Evolutionary conservation across 2,888 invertebrate species (phyloP).

Genomic region (Eurytoma adleriae): DNA sequence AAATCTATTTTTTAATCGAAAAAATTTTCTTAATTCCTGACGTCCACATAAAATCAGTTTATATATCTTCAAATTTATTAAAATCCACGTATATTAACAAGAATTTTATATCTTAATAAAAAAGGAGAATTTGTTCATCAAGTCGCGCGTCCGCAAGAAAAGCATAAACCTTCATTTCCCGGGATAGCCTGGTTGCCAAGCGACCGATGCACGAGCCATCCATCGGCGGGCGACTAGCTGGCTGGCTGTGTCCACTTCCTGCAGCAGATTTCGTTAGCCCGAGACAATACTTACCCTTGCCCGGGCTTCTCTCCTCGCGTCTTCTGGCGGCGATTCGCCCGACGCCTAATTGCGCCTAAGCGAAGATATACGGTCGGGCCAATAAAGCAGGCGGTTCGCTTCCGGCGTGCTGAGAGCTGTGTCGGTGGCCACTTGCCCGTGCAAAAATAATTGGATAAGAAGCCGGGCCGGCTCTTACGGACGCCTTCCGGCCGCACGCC

Average conservation of each 20-base stretch:
- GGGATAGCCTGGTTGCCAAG: too few relatives aligned
- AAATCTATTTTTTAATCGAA: too few relatives aligned
- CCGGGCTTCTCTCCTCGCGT: neutral
- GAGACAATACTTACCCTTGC: neutral
- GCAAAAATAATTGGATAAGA: constrained; percentile 62
- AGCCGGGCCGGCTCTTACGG: constrained; percentile 1
- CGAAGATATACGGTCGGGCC: constrained; percentile 34
- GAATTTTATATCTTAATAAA: too few relatives aligned
- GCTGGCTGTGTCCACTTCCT: neutral
- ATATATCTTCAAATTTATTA: too few relatives aligned
- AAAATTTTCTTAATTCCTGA: too few relatives aligned
- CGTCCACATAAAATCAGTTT: too few relatives aligned
- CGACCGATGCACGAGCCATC: too few relatives aligned
- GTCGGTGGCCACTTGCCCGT: constrained; percentile 49
- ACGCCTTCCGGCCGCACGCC: constrained; percentile 9
- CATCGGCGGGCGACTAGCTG: too few relatives aligned
- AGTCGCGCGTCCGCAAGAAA: too few relatives aligned
- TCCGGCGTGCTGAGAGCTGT: constrained; percentile 61
- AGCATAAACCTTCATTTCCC: too few relatives aligned
- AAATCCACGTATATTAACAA: too few relatives aligned
- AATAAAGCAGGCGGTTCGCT: constrained; percentile 61
- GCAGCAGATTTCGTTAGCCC: constrained; percentile 2
- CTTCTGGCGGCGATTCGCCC: neutral
- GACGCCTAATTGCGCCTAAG: constrained; percentile 3
- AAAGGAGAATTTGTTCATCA: too few relatives aligned